These are phyloP conservation scores for Perizoma affinitatum DNA, from an alignment of 2,888 invertebrate species.

Conservation along the genomic window DNA sequence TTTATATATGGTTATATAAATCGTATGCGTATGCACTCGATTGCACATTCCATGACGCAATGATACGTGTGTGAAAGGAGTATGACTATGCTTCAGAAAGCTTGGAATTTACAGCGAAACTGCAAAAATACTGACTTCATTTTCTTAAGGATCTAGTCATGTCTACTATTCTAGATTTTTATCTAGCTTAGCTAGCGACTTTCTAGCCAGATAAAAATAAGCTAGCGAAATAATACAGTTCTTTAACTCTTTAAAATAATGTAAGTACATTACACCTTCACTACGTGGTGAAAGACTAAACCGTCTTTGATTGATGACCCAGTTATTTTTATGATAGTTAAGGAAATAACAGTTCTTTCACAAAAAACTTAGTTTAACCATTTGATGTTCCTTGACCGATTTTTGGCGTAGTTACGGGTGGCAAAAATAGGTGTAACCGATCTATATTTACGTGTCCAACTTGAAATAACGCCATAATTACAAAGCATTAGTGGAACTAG, in stretches of 20 bases:
- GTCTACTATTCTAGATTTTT: background rate
- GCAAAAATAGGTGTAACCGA: conserved; percentile 4
- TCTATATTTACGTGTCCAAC: conserved; percentile 2
- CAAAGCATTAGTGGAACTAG: conserved; percentile 53
- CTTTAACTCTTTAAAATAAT: too few relatives aligned
- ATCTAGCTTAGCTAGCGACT: too few relatives aligned
- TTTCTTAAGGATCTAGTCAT: conserved; percentile 4
- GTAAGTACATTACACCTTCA: too few relatives aligned
- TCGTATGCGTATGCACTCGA: conserved; percentile 30
- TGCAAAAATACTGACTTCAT: background rate
- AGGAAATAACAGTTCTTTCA: too few relatives aligned
- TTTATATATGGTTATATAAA: conserved; percentile 10
- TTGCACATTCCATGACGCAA: conserved; percentile 39
- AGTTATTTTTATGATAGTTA: too few relatives aligned
- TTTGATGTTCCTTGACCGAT: conserved; percentile 2
- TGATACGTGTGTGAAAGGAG: conserved; percentile 40
- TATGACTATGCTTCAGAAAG: conserved; percentile 25
- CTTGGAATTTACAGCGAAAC: conserved; percentile 21
- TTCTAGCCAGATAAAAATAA: too few relatives aligned
- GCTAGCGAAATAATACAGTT: too few relatives aligned
- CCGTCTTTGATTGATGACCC: too few relatives aligned
- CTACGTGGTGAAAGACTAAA: too few relatives aligned
- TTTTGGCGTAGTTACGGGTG: background rate
- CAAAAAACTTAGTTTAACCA: too few relatives aligned
- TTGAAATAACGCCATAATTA: conserved; percentile 39